Evolutionary conservation across 2,888 invertebrate genomes (phyloP).

Genomic region (Eristalis intricaria): DNA sequence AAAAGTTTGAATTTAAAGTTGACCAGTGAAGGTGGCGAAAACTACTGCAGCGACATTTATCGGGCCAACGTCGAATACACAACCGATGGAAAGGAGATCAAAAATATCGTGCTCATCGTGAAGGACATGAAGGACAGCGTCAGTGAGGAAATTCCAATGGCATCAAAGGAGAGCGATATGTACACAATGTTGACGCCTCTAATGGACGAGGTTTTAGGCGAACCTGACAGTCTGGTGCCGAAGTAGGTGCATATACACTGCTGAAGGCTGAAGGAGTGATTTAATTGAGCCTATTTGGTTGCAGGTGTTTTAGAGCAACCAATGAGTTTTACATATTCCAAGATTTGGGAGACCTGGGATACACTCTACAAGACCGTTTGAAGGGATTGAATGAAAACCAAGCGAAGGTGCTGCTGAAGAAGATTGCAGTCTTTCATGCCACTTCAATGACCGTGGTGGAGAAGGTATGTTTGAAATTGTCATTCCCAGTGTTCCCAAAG

Average conservation of each 20-base stretch:
- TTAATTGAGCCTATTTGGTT: background rate
- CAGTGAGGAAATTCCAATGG: background rate
- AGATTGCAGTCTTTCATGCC: conserved; percentile 82
- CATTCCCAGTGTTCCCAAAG: too few species aligned
- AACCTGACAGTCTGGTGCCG: background rate
- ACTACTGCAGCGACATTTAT: conserved; percentile 80
- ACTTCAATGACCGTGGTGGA: conserved; percentile 82
- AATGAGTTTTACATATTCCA: conserved; percentile 55
- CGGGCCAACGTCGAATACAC: conserved; percentile 8
- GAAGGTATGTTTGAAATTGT: conserved; percentile 76
- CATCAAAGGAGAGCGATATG: conserved; percentile 9
- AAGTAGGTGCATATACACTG: background rate
- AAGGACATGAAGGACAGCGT: conserved; percentile 18
- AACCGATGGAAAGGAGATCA: background rate
- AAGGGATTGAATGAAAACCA: conserved; percentile 82
- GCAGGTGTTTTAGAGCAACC: background rate
- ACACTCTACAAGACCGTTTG: conserved; percentile 79
- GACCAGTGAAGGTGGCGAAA: conserved; percentile 78
- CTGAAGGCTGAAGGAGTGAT: background rate
- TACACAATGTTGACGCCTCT: conserved; percentile 1
- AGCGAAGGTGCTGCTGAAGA: conserved; percentile 80
- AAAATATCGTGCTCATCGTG: conserved; percentile 6
- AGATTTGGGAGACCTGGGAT: conserved; percentile 77
- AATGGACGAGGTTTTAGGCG: conserved; percentile 13
- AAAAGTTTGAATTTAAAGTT: conserved; percentile 76